Evolutionary conservation across 1,140 invertebrate species (phyloP), one percentile per base, ranked within the genome.

Genomic region (Drosophila rhopaloa): DNA sequence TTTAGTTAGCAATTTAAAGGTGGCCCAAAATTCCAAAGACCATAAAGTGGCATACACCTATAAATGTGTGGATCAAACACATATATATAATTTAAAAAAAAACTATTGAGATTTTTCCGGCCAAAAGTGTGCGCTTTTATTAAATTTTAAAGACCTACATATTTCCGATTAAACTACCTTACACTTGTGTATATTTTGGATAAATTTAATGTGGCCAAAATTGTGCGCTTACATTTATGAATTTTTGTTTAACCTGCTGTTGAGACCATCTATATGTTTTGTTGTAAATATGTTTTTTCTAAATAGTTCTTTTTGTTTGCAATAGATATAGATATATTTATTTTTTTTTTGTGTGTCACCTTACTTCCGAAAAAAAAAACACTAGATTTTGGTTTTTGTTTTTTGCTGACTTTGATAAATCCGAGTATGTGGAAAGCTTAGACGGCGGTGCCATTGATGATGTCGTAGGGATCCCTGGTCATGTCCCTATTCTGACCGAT

Each of bases 371-470:
- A 59, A 61, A 40, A 41, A 41, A 40, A 55, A 54, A 14, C 13
- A 4, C 5, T 19, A 56, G 35, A n/a, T 61, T 14, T 16, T 16
- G 6, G 0, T 24, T 13, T 24, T 13, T 14, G 0, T 7, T 2
- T 2, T 14, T 14, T 14, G 40, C 5, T n/a, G 9, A 8, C 29
- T n/a, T 47, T 32, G n/a, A 41, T 24, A 24, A 4, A 14, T 10
- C 9, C 27, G 19, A 55, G n/a, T 32, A 14, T 32, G 19, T 27
- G 47, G 13, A 7, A 5, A 32, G 19, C 2, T 38, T 68, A 68
- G 47, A 92, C 91, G n/a, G 91, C 86, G 3, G 91, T 92, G 16
- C 91, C 91, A 59, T 92, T 91, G 51, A 92, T 78, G 40, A 86
- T 38, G 56, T 92, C 91, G 35, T 92, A 92, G 11, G 74, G 79